Evolutionary conservation across 2,888 invertebrate species (phyloP).

Genomic region (Ichneumoninae sp.): DNA sequence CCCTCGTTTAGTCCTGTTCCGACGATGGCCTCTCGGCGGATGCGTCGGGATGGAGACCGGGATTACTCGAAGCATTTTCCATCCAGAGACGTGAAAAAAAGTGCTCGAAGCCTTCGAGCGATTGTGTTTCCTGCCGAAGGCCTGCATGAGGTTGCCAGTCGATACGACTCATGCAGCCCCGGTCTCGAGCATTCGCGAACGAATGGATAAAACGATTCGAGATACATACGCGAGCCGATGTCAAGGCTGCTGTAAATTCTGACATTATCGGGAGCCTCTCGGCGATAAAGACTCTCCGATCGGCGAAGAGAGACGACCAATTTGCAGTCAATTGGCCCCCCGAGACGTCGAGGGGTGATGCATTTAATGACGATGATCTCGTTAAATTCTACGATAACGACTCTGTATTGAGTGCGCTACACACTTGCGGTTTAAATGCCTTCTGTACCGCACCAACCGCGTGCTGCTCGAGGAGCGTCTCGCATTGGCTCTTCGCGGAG

Average conservation of each 20-base stretch:
- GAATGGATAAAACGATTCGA: conserved; percentile 12
- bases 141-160: neutral
- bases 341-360: conserved; percentile 12
- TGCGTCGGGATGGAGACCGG: conserved; percentile 13
- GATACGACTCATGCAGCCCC: neutral
- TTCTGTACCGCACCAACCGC: neutral
- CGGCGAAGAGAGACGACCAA: conserved; percentile 24
- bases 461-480: neutral
- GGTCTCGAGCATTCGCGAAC: conserved; percentile 27
- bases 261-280: conserved; percentile 15
- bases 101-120: neutral
- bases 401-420: neutral
- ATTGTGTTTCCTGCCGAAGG: neutral
- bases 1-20: neutral
- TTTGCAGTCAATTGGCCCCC: conserved; percentile 40
- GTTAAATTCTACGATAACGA: conserved; percentile 49
- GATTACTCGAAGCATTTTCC: neutral
- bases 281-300: conserved; percentile 35
- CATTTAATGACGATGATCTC: conserved; percentile 47
- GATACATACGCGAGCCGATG: neutral
- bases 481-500: conserved; percentile 6
- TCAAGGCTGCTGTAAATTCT: conserved; percentile 36
- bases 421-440: conserved; percentile 3
- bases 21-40: neutral
- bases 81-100: neutral